Percentiles rank a stretch among this genome's conserved stretches.
Conservation (phyloP, 2,797 vertebrate species). For the Catamblyrhynchus diadema region DNA sequence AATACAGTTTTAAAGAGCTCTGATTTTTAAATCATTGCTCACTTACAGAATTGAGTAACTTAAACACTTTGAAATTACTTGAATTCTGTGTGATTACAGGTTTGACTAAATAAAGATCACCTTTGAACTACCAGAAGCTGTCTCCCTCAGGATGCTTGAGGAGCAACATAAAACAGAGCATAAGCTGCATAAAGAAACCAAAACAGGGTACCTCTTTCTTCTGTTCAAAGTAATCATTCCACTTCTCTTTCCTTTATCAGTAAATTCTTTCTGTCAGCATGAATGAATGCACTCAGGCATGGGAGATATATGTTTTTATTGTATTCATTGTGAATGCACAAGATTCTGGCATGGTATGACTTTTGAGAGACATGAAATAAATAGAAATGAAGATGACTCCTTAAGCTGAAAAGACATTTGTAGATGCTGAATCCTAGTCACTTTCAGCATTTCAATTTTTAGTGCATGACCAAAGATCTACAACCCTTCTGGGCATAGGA, state of each 20-base stretch:
- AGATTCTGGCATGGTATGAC: neutral
- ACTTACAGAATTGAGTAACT: neutral
- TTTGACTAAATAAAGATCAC: neutral
- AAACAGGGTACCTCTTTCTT: neutral
- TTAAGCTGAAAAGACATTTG: neutral
- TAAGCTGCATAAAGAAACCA: neutral
- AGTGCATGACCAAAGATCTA: neutral
- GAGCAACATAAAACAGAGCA: neutral
- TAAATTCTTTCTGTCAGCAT: slow-evolving; percentile 10
- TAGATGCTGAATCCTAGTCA: neutral
- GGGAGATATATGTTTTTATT: slow-evolving; percentile 3
- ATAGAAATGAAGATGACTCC: neutral
- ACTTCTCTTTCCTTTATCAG: neutral
- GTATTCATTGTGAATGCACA: slow-evolving; percentile 13
- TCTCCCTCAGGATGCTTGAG: neutral
- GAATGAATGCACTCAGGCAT: neutral
- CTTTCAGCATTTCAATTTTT: neutral
- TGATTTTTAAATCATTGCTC: neutral
- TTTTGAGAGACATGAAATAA: neutral
- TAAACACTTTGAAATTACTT: neutral
- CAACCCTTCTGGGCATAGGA: neutral
- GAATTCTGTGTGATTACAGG: neutral
- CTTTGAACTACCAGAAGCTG: neutral
- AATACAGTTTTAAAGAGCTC: neutral
- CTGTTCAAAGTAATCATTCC: neutral